Conservation (phyloP, 92 coral and sea anemone genomes). For the Epizoanthus ramosus region DNA sequence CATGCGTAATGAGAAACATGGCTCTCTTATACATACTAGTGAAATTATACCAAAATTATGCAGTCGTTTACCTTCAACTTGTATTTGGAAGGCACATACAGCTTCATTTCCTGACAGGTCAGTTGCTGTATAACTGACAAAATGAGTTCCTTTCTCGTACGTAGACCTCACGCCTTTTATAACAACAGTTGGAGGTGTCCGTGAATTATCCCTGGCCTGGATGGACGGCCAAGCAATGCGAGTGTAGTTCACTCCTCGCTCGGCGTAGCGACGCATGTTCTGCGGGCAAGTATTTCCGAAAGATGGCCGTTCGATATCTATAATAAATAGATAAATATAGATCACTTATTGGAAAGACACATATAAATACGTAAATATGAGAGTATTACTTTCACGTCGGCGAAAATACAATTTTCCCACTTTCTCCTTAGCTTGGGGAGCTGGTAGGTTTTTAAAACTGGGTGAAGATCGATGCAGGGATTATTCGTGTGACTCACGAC, state of each 20-base stretch:
- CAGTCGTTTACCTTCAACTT: conserved; percentile 51
- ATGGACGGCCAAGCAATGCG: conserved; percentile 48
- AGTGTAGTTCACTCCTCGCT: conserved; percentile 44
- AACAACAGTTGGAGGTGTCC: conserved; percentile 36
- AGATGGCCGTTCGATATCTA: not conserved
- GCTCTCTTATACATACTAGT: too few species aligned
- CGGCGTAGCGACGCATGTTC: conserved; percentile 45
- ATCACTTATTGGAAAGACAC: too few species aligned
- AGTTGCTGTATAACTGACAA: conserved; percentile 52
- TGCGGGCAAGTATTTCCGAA: not conserved
- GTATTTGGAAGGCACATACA: conserved; percentile 49
- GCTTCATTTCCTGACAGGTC: conserved; percentile 55
- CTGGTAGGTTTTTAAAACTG: too few species aligned
- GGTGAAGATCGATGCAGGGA: too few species aligned
- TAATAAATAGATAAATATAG: too few species aligned
- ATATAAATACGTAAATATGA: too few species aligned
- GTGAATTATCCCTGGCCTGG: conserved; percentile 64
- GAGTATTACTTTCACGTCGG: too few species aligned
- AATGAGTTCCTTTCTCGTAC: conserved; percentile 53
- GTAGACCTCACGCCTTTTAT: conserved; percentile 32
- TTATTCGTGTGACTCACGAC: too few species aligned
- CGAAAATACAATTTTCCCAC: too few species aligned
- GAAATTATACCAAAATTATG: not conserved
- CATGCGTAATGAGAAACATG: too few species aligned
- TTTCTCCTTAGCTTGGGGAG: too few species aligned